Evolutionary conservation across 2,888 invertebrate species (phyloP).

Genomic region (Hirtodrosophila trivittata): DNA sequence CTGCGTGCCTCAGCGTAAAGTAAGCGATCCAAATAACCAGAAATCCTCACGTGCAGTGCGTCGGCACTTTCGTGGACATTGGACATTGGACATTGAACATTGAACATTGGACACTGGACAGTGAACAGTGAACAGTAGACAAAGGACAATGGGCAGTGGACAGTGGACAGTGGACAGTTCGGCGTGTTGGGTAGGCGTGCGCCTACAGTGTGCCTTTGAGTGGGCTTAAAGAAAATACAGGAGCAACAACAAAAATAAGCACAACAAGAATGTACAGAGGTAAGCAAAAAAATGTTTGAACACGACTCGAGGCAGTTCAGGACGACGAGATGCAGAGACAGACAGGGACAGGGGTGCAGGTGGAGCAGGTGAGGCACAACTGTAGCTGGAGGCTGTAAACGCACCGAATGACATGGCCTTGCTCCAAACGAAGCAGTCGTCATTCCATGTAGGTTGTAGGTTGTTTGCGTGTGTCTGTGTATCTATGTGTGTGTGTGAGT

Average conservation of each 20-base stretch:
- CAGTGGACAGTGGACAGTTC: slow-evolving; percentile 7
- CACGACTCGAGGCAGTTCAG: slow-evolving; percentile 21
- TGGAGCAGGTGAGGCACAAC: slow-evolving; percentile 8
- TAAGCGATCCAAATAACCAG: slow-evolving; percentile 30
- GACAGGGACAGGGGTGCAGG: slow-evolving; percentile 10
- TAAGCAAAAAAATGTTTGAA: slow-evolving; percentile 49
- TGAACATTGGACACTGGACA: slow-evolving; percentile 5
- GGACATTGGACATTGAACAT: not conserved
- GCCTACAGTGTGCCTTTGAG: slow-evolving; percentile 12
- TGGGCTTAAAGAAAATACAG: slow-evolving; percentile 4
- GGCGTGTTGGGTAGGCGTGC: slow-evolving; percentile 11
- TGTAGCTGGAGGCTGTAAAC: slow-evolving; percentile 24
- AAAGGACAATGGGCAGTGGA: not conserved
- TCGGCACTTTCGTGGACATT: slow-evolving; percentile 11
- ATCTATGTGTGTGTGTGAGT: not conserved
- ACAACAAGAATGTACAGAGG: slow-evolving; percentile 22
- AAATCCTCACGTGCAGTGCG: slow-evolving; percentile 29
- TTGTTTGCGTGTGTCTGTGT: not conserved
- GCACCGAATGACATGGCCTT: slow-evolving; percentile 23
- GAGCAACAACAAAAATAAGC: not conserved
- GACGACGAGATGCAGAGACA: not conserved
- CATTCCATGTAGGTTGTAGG: not conserved
- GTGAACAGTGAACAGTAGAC: slow-evolving; percentile 5
- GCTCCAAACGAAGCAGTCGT: slow-evolving; percentile 11
- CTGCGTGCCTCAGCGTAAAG: slow-evolving; percentile 56